phyloP scores from a whole-genome alignment of 1,140 invertebrate genomes.

The Centruroides sculpturatus region DNA sequence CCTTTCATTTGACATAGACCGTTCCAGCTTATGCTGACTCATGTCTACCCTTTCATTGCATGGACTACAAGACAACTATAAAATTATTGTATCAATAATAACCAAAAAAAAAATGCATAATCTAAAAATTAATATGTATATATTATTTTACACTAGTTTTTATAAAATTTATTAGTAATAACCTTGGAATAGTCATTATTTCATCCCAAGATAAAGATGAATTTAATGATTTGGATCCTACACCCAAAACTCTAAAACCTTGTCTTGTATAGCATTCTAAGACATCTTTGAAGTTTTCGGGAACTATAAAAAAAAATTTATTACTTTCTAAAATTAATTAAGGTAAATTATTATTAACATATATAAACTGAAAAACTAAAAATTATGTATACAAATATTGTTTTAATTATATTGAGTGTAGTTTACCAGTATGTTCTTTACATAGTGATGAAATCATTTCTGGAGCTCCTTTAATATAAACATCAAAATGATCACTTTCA shows the following conservation, averaged over 20 bases:
- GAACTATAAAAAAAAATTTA: conserved; percentile 33
- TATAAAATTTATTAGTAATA: neutral
- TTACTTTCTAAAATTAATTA: neutral
- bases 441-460: conserved; percentile 64
- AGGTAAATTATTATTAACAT: too few relatives aligned
- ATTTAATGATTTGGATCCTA: conserved; percentile 36
- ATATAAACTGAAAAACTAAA: too few relatives aligned
- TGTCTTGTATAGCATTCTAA: conserved; percentile 63
- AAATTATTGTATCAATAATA: too few relatives aligned
- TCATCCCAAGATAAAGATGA: conserved; percentile 4
- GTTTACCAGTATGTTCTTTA: conserved; percentile 35
- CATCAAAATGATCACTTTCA: conserved; percentile 45
- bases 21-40: too few relatives aligned
- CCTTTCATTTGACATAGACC: too few relatives aligned
- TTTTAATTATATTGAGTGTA: too few relatives aligned
- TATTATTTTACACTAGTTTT: too few relatives aligned
- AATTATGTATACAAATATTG: too few relatives aligned
- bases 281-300: conserved; percentile 47
- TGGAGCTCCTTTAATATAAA: conserved; percentile 86
- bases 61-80: too few relatives aligned
- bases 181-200: conserved; percentile 11
- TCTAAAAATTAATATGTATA: too few relatives aligned
- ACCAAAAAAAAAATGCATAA: too few relatives aligned
- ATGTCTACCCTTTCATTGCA: too few relatives aligned
- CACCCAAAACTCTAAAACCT: conserved; percentile 75